Evolutionary conservation across 2,797 vertebrate species (phyloP), one percentile per base, ranked within the genome.

Genomic region (Tachyglossus aculeatus): DNA sequence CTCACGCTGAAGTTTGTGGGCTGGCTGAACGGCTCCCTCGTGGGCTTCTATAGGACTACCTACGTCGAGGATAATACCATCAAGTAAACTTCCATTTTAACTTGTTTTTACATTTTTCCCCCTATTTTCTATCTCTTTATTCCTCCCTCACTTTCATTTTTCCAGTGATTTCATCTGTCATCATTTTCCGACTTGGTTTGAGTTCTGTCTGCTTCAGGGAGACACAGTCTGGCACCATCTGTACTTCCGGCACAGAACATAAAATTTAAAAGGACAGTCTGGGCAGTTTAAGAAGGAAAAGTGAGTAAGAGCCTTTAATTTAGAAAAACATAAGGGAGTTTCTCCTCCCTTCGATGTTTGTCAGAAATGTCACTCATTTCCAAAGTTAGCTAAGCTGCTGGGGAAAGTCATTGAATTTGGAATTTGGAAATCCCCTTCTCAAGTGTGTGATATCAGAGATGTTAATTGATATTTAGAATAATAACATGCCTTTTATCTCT

Each of bases 31-130:
- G 94, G 94, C 64, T 98, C 97, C 1, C 91, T 99, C 36, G 97
- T 99, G 82, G 98, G 98, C 1, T 99, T 99, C 84, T 99, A 99
- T 71, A 92, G 90, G 58, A 98, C 97, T 37, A 93, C 95, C 12
- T 99, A 99, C 82, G 77, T 38, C 3, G 97, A 98, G 71, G 27
- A 84, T 0, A 94, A 87, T 18, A 1, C 51, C 8, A 84, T 40
- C 78, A 98, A 93, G 97, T 99, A 94, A 96, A 76, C 32, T 33
- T 44, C 25, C 13, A 51, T 63, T 66, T 73, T 67, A 51, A 63
- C 19, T 37, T 18, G 16, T 38, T 31, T 80, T 51, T 19, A 5
- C 36, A 7, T 1, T 10, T 32, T 29, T 29, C 25, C 16, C 27
- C 19, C 18, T 12, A 1, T 32, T 37, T 18, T 12, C 22, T 24